Evolutionary conservation across 1,140 invertebrate genomes (phyloP), one percentile per base, ranked within the genome.

Genomic region (Plectrocnemia conspersa): DNA sequence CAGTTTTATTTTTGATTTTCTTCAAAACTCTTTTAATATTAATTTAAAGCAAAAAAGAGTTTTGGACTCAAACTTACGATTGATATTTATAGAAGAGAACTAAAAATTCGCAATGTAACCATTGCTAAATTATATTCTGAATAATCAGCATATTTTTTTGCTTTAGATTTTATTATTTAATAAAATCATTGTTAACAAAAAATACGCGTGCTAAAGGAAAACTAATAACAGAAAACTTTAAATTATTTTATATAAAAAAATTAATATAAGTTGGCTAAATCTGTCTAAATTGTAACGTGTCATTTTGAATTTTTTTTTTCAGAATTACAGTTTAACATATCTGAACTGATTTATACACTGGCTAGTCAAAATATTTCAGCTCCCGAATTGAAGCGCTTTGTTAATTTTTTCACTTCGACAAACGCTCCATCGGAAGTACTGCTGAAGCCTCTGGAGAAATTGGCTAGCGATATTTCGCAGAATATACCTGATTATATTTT

Each of bases 271-370:
- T 32, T 29, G 27, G 7, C 27, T 9, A 29, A 29, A 29, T 13
- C 27, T 29, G 13, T 13, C n/a, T n/a, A n/a, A n/a, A n/a, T n/a
- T n/a, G n/a, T n/a, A n/a, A n/a, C n/a, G n/a, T n/a, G n/a, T n/a
- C n/a, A n/a, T n/a, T n/a, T 4, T 4, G 40, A 3, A 41, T 40
- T 50, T 50, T 47, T 56, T 49, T 57, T 71, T 69, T 36, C 64
- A 81, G 81, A 82, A 44, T 64, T 83, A 24, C 80, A 82, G 61
- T 68, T 73, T 27, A 77, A 77, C 32, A 68, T 79, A n/a, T 62
- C 83, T 25, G 77, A 82, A 64, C 70, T 84, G 18, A 77, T 83
- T 32, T 75, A 75, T 11, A 67, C 76, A 21, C 61, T 82, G 38
- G 77, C 79, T 2, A 72, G 71, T 7, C 76, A 79, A 52, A 75